Evolutionary conservation across 2,888 invertebrate genomes (phyloP), one percentile per base, ranked within the genome.

Genomic region (Leptopterna dolabrata): DNA sequence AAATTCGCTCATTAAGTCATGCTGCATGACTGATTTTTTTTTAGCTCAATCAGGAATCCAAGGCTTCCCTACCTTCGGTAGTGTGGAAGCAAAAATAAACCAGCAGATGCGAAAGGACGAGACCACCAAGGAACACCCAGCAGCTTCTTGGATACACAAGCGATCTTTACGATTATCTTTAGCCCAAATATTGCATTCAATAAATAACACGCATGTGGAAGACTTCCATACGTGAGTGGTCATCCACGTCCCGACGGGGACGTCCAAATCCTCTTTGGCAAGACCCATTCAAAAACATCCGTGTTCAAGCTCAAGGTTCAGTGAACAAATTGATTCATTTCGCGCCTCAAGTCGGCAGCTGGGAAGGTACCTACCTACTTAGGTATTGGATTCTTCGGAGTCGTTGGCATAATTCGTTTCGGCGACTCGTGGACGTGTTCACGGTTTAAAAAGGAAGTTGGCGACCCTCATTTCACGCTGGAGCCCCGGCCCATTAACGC

Each of bases 271-370:
- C 63, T 63, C 63, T 63, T 63, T 63, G 63, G 55, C 24, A 2
- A 19, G 24, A 24, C 19, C 27, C 63, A 19, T 19, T 24, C 9
- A 63, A 27, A 63, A 63, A 63, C 24, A 27, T 24, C 63, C 63
- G 63, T 63, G 63, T 63, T 63, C 63, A 63, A 24, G 63, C 63
- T 63, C 63, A 63, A 63, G 63, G 63, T 63, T 63, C 63, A 63
- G 63, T 63, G 63, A 63, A 27, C 63, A 63, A 63, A 63, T 63
- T 63, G 63, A 63, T 63, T 63, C 27, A 63, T 63, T 63, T 63
- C 63, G 63, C 24, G 9, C 19, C 63, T 24, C 9, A 24, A 27
- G 19, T 24, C 63, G 63, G 63, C 63, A 63, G 63, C 63, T 63
- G 63, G 24, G 19, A 63, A 13, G 24, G 63, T 24, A 63, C 63